A percentile compares a stretch with the other conserved stretches of the same genome.
Conservation (phyloP, 2,113 vertebrate genomes). For the Tauraco erythrolophus region DNA sequence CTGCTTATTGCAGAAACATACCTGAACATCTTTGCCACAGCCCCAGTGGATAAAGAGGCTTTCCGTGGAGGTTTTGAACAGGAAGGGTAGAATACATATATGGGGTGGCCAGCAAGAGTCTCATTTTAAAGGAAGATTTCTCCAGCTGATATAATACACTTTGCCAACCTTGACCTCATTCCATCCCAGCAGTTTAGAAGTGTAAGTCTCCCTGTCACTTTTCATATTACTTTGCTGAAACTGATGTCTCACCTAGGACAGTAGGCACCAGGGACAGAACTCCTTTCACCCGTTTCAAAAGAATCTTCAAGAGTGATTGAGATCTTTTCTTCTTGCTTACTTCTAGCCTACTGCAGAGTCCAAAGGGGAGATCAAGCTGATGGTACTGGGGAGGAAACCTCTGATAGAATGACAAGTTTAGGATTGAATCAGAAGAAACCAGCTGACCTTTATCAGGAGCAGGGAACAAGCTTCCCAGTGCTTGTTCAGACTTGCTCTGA, state of each 20-base stretch:
- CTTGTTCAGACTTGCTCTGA: neutral
- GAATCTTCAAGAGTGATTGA: neutral
- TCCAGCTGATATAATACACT: slow-evolving; percentile 27
- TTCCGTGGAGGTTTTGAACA: neutral
- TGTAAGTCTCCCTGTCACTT: slow-evolving; percentile 18
- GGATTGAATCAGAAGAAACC: neutral
- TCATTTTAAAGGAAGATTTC: neutral
- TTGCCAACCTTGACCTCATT: slow-evolving; percentile 64
- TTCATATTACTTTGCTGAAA: neutral
- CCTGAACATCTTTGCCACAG: neutral
- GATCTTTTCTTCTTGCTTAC: neutral
- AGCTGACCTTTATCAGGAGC: neutral
- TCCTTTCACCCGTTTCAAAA: neutral
- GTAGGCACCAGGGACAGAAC: neutral
- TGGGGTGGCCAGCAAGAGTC: neutral
- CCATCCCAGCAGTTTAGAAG: slow-evolving; percentile 45
- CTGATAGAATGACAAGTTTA: neutral
- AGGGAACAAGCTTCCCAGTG: rapidly evolving
- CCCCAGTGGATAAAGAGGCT: neutral
- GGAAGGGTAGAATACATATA: neutral
- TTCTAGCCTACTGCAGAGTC: neutral
- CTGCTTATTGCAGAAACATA: neutral
- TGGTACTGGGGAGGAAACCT: neutral
- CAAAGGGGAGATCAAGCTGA: neutral
- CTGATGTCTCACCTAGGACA: neutral